These are phyloP conservation scores for Choloepus hoffmanni DNA, from an alignment of 2,113 vertebrate genomes.

Conservation along the genomic window DNA sequence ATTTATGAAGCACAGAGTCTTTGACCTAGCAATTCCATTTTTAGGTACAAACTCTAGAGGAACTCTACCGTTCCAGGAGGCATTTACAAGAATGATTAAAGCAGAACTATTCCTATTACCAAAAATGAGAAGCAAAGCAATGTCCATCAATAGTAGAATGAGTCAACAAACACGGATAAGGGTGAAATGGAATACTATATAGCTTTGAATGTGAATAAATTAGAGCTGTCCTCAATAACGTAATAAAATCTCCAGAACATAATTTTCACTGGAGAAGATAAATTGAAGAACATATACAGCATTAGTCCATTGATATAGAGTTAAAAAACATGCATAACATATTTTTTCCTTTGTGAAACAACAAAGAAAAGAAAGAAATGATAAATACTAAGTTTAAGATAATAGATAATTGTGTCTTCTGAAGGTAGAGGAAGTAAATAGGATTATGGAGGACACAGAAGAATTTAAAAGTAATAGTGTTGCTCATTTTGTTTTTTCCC, in stretches of 20 bases:
- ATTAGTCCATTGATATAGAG: not conserved
- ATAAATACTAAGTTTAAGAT: not conserved
- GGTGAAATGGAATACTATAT: not conserved
- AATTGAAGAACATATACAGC: not conserved
- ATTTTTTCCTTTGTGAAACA: not conserved
- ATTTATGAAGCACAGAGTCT: not conserved
- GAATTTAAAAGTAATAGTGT: not conserved
- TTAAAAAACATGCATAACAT: not conserved
- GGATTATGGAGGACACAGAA: too few relatives aligned
- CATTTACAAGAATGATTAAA: constrained; percentile 22
- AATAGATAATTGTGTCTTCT: not conserved
- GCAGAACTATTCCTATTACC: not conserved
- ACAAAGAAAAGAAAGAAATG: not conserved
- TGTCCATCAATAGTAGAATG: not conserved
- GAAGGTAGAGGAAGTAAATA: not conserved
- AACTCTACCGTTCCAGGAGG: not conserved
- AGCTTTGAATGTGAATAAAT: not conserved
- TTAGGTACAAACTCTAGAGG: not conserved
- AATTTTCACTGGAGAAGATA: not conserved
- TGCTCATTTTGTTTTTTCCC: too few relatives aligned
- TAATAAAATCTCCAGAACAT: not conserved
- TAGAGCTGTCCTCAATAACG: not conserved
- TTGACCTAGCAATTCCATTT: constrained; percentile 8
- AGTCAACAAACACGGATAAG: not conserved
- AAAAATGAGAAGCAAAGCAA: constrained; percentile 9